phyloP scores from a whole-genome alignment of 35 echinoderm and acorn worm species.

The Patiria miniata region DNA sequence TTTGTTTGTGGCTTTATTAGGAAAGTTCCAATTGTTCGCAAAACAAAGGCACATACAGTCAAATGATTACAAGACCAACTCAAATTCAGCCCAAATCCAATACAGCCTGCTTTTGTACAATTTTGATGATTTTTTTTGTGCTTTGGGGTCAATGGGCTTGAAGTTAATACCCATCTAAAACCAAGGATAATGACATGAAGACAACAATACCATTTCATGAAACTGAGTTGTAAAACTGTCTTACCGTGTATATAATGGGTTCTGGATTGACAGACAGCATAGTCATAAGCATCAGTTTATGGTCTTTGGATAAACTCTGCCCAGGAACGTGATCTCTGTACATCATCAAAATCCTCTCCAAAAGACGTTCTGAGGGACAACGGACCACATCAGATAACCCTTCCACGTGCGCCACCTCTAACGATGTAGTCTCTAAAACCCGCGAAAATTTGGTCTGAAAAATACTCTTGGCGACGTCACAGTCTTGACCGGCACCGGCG shows the following conservation, averaged over 20 bases:
- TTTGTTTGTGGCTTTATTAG: no score
- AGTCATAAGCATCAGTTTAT: conserved; percentile 84
- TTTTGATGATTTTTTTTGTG: no score
- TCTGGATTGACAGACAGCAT: conserved; percentile 87
- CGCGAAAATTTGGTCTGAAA: conserved; percentile 73
- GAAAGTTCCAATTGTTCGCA: no score
- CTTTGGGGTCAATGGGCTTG: no score
- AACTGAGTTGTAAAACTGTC: not conserved
- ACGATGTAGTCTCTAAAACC: conserved; percentile 48
- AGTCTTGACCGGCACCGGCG: conserved; percentile 21
- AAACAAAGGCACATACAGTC: no score
- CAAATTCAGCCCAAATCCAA: no score
- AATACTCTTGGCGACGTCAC: conserved; percentile 71
- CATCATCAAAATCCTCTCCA: conserved; percentile 76
- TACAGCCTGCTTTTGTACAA: no score
- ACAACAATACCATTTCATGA: no score
- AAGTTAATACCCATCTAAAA: no score
- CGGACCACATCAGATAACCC: conserved; percentile 76
- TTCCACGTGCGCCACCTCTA: conserved; percentile 50
- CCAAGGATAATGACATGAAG: no score
- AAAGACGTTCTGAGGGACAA: conserved; percentile 82
- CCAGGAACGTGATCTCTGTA: conserved; percentile 60
- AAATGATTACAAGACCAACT: no score
- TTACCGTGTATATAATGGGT: conserved; percentile 60
- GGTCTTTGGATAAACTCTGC: conserved; percentile 40